A percentile compares a stretch with the other conserved stretches of the same genome.
Conservation (phyloP, 2,797 vertebrate genomes). For the Myotis daubentonii region DNA sequence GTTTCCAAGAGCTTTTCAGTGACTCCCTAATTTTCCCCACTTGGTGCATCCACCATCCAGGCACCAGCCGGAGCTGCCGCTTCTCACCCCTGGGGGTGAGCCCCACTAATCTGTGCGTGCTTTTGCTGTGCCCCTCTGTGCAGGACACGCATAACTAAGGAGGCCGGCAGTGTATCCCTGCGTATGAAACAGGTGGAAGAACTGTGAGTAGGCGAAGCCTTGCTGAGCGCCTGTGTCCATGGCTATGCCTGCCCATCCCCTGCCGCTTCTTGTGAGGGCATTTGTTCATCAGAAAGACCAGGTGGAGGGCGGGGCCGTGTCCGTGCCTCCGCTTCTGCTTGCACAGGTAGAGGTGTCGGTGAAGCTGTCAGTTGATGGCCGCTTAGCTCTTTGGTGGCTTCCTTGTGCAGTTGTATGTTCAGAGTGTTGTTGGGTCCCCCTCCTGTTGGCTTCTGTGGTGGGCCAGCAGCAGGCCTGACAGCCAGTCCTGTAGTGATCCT, state of each 20-base stretch:
- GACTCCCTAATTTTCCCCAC: slow-evolving; percentile 73
- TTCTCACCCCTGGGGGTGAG: slow-evolving; percentile 84
- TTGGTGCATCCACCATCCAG: slow-evolving; percentile 66
- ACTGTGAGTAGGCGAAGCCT: slow-evolving; percentile 96
- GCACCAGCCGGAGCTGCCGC: slow-evolving; percentile 79
- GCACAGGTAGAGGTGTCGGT: background rate
- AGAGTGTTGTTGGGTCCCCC: background rate
- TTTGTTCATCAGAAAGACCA: slow-evolving; percentile 63
- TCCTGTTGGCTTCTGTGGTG: background rate
- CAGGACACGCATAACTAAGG: slow-evolving; percentile 97
- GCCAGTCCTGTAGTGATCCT: background rate
- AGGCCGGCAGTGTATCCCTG: slow-evolving; percentile 99
- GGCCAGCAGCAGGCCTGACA: background rate
- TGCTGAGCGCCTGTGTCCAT: slow-evolving; percentile 81
- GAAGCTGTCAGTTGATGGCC: background rate
- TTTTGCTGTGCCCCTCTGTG: slow-evolving; percentile 90
- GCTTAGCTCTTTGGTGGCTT: slow-evolving; percentile 65
- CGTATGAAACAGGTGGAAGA: slow-evolving; percentile 99
- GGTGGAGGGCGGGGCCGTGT: slow-evolving; percentile 47
- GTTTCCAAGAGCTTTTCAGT: slow-evolving; percentile 75
- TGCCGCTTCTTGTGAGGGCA: slow-evolving; percentile 70
- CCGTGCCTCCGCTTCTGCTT: slow-evolving; percentile 1
- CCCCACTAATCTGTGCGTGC: slow-evolving; percentile 90
- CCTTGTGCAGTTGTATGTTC: background rate
- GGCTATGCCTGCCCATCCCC: slow-evolving; percentile 66